phyloP scores from a whole-genome alignment of 1,140 invertebrate species.

The Aphaenogaster rudis region DNA sequence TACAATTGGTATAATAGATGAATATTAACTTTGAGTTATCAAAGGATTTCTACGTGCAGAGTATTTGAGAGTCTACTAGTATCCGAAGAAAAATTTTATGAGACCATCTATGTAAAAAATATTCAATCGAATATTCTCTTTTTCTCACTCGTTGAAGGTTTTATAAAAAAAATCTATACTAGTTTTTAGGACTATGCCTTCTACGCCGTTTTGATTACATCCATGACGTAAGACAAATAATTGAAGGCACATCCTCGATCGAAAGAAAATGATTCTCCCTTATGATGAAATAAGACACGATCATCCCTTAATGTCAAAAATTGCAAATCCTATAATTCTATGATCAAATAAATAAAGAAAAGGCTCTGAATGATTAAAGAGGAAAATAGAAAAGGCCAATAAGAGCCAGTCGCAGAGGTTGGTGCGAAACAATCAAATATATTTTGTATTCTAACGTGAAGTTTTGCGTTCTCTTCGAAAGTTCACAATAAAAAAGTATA shows the following conservation, averaged over 20 bases:
- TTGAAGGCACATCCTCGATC: slow-evolving; percentile 77
- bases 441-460: no score
- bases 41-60: neutral
- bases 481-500: no score
- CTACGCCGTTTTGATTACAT: slow-evolving; percentile 38
- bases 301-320: neutral
- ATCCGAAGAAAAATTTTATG: neutral
- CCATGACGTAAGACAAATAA: slow-evolving; percentile 50
- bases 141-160: slow-evolving; percentile 42
- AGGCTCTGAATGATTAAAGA: no score
- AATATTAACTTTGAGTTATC: slow-evolving; percentile 9
- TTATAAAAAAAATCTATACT: slow-evolving; percentile 57
- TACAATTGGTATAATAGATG: neutral
- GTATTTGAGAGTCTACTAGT: neutral
- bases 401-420: no score
- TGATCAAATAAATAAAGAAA: neutral
- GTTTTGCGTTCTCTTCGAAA: no score
- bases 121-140: slow-evolving; percentile 24
- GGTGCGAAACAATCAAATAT: no score
- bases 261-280: slow-evolving; percentile 56
- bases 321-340: neutral
- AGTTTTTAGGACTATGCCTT: slow-evolving; percentile 34
- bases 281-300: neutral
- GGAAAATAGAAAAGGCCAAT: no score
- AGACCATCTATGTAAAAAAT: slow-evolving; percentile 61